Conservation (phyloP, 1,140 invertebrate genomes). For the Campoletis sonorensis region DNA sequence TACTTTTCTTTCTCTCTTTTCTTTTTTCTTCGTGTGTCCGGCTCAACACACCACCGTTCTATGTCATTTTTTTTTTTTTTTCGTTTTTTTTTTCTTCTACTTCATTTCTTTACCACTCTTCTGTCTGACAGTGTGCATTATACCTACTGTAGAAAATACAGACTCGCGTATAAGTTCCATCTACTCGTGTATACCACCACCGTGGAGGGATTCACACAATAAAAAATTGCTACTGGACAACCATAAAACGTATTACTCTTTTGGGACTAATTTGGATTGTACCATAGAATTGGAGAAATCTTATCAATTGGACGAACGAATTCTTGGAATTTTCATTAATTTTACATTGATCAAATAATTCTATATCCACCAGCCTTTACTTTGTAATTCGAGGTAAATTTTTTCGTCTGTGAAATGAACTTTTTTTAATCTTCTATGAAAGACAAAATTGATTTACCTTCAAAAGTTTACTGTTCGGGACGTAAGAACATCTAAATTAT, state of each 20-base stretch:
- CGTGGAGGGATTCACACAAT: neutral
- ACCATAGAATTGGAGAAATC: neutral
- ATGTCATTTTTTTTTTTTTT: neutral
- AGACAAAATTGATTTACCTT: too few species aligned
- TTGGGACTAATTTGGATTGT: neutral
- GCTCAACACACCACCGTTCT: neutral
- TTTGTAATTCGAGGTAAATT: too few species aligned
- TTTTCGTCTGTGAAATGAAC: too few species aligned
- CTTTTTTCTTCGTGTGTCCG: neutral
- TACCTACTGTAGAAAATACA: neutral
- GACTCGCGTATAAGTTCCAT: neutral
- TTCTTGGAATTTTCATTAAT: too few species aligned
- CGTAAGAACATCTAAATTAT: too few species aligned
- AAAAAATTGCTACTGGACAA: neutral
- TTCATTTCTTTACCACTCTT: slow-evolving; percentile 6
- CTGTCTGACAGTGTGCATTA: neutral
- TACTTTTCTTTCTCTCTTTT: slow-evolving; percentile 13
- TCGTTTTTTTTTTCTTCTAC: neutral
- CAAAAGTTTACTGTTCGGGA: too few species aligned
- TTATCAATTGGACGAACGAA: neutral
- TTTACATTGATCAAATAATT: too few species aligned
- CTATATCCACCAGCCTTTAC: too few species aligned
- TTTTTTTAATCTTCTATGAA: too few species aligned
- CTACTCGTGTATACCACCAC: neutral
- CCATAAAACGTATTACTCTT: neutral